Evolutionary conservation across 2,888 invertebrate species (phyloP), one percentile per base, ranked within the genome.

Genomic region (Catocala nupta): DNA sequence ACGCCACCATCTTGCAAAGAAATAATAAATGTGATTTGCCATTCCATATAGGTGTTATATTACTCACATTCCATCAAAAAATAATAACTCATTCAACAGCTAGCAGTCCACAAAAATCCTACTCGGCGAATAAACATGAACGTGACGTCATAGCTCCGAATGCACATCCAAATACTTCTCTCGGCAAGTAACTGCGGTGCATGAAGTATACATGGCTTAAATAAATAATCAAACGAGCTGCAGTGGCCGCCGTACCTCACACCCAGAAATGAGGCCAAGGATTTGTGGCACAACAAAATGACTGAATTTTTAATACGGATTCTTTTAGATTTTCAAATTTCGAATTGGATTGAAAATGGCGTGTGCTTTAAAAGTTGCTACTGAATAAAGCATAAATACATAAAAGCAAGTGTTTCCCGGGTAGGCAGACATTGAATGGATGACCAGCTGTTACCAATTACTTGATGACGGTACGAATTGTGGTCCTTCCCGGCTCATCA

Each of bases 281-380:
- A 85, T 86, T 86, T 82, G 81, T 79, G 79, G 79, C 80, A 77
- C 73, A 74, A 73, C 77, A 75, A 62, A 59, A 67, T 63, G 11
- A 1, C 6, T 73, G 62, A 66, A 77, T 70, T n/a, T 63, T 67
- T 78, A 43, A 73, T 61, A 44, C 11, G 11, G 5, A 25, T 56
- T 65, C 61, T 68, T 68, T 68, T 65, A 42, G 42, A 51, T 68
- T 62, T 70, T 66, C 34, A 51, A 50, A 50, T 53, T 55, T 55
- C 5, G 45, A 45, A 53, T 25, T 4, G 13, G 43, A 25, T 16
- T 47, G 5, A 13, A 9, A 39, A 39, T 39, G 5, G 25, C 25
- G 25, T 25, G 25, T 25, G 4, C 25, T 39, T 39, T 39, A 7
- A 8, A 7, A 9, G 36, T 39, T 39, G 1, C 36, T 39, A 39